Conservation (phyloP, 2,888 invertebrate genomes). For the Eupeodes luniger region DNA sequence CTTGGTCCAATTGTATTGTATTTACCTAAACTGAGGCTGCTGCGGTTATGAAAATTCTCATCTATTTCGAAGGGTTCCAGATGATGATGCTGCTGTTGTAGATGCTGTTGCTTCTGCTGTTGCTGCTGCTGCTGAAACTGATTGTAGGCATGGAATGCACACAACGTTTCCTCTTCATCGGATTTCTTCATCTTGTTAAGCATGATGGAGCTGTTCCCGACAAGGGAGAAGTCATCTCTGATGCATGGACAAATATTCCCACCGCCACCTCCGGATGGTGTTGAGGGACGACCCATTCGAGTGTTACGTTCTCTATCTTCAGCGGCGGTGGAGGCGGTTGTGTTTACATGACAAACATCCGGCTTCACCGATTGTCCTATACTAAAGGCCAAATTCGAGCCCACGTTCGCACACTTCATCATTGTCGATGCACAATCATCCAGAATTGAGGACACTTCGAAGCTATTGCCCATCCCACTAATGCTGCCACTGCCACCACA, state of each 20-base stretch:
- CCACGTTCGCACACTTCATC: constrained; percentile 82
- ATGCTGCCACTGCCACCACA: constrained; percentile 34
- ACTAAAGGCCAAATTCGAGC: constrained; percentile 77
- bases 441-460: constrained; percentile 79
- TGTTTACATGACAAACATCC: constrained; percentile 79
- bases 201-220: constrained; percentile 53
- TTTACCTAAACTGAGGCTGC: constrained; percentile 80
- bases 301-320: constrained; percentile 60
- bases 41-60: constrained; percentile 70
- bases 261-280: constrained; percentile 39
- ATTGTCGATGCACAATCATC: constrained; percentile 83
- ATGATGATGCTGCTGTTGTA: constrained; percentile 42
- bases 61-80: constrained; percentile 32
- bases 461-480: constrained; percentile 45
- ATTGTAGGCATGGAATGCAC: constrained; percentile 71
- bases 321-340: not conserved
- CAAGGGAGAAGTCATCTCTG: constrained; percentile 79
- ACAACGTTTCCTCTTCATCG: constrained; percentile 60
- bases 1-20: constrained; percentile 84
- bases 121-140: constrained; percentile 60
- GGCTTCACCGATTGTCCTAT: constrained; percentile 78
- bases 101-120: constrained; percentile 43
- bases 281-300: constrained; percentile 19
- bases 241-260: constrained; percentile 77
- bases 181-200: constrained; percentile 67